These are phyloP conservation scores for Operophtera brumata DNA, from an alignment of 2,888 invertebrate genomes.

Conservation along the genomic window DNA sequence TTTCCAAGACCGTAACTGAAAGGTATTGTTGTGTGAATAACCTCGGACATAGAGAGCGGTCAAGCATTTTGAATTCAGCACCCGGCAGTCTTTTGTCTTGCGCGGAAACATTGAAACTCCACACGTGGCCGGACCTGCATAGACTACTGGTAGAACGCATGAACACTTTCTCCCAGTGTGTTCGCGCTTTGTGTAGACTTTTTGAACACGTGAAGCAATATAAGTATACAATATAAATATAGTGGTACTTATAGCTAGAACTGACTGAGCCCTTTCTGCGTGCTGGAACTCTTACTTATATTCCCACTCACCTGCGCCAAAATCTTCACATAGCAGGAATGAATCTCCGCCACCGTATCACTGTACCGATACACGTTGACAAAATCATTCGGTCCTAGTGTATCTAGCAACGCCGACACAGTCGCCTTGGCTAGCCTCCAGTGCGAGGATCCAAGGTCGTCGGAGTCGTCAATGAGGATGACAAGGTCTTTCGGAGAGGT, in stretches of 20 bases:
- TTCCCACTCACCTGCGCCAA: conserved; percentile 88
- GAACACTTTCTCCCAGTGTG: neutral
- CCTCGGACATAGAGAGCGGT: conserved; percentile 8
- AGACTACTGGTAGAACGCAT: neutral
- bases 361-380: conserved; percentile 97
- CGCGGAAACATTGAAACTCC: neutral
- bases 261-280: neutral
- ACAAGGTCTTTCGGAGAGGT: conserved; percentile 98
- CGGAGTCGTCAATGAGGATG: conserved; percentile 95
- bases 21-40: conserved; percentile 7
- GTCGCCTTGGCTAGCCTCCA: conserved; percentile 94
- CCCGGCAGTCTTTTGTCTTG: conserved; percentile 14
- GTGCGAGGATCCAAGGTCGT: conserved; percentile 91
- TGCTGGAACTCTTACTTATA: neutral
- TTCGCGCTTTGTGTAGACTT: neutral
- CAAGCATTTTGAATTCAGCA: conserved; percentile 8
- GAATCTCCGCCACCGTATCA: conserved; percentile 89
- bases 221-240: neutral
- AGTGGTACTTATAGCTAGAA: neutral
- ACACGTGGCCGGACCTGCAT: neutral
- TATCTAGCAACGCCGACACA: conserved; percentile 93
- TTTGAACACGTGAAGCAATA: neutral
- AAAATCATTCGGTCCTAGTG: conserved; percentile 97
- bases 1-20: neutral
- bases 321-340: conserved; percentile 94